Evolutionary conservation across 2,113 vertebrate species (phyloP), one percentile per base, ranked within the genome.

Genomic region (Fulmarus glacialis): DNA sequence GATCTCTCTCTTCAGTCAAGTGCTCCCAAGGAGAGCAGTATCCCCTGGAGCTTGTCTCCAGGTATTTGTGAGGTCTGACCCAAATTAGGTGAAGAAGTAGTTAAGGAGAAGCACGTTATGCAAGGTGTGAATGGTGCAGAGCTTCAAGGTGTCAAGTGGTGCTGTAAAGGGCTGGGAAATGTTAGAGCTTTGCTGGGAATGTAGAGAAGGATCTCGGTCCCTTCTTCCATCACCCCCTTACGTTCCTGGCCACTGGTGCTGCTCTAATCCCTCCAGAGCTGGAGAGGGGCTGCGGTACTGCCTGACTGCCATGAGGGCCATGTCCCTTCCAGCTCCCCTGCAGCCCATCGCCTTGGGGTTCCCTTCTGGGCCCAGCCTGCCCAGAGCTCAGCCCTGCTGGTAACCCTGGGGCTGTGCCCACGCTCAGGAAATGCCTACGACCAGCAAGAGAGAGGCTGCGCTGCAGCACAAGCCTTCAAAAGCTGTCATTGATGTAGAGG

Each of bases 221-320:
- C 26, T 64, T 80, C 42, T 58, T 82, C 64, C 11, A 12, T 34
- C 40, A 29, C 7, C 3, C 2, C 5, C 1, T 60, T 12, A 2
- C 36, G 23, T 73, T 32, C 17, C 34, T 47, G 50, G 48, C n/a
- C 1, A 1, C 29, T 29, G 40, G 34, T 77, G 72, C 50, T 12
- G 4, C 63, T 87, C 36, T n/a, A 14, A 55, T 52, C 32, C 36
- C 18, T 29, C 4, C 1, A 5, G 53, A 73, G 40, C 63, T 68
- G 40, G 48, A 63, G n/a, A 60, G 26, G 12, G 11, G 22, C 53
- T 50, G 38, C 2, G 3, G 11, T 27, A 16, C 38, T 67, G 56
- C 45, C 75, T 1, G 2, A 11, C 32, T 74, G 36, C 74, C 6
- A 0, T 4, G 30, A 40, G 24, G 29, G 15, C 14, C 12, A 0